phyloP scores from a whole-genome alignment of 2,797 vertebrate species.

The Sebastes hubbsi region DNA sequence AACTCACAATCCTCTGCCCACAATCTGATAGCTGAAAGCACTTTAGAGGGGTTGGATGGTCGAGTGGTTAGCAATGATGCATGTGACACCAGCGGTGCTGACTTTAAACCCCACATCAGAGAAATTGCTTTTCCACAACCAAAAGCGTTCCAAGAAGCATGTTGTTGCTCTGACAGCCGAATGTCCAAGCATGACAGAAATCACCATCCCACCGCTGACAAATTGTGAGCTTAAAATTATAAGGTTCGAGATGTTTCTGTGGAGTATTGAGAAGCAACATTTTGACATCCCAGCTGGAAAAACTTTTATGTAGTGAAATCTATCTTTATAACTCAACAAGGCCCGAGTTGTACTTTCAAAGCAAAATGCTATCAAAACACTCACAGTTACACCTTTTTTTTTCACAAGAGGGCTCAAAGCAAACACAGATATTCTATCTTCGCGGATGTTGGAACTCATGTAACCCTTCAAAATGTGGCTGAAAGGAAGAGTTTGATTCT shows the following conservation, averaged over 20 bases:
- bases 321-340: conserved; percentile 7
- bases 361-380: not conserved
- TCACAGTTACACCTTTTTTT: not conserved
- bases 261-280: conserved; percentile 15
- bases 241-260: not conserved
- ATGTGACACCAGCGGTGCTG: conserved; percentile 64
- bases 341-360: not conserved
- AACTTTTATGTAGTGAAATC: conserved; percentile 19
- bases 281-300: conserved; percentile 32
- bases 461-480: not conserved
- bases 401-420: not conserved
- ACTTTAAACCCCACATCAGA: conserved; percentile 58
- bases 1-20: conserved; percentile 47
- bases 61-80: conserved; percentile 66
- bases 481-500: not conserved
- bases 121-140: conserved; percentile 62
- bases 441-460: not conserved
- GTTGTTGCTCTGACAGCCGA: conserved; percentile 34
- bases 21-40: conserved; percentile 59
- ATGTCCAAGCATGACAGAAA: conserved; percentile 31
- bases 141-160: conserved; percentile 39
- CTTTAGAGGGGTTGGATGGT: conserved; percentile 58
- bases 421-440: not conserved
- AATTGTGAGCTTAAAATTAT: conserved; percentile 42
- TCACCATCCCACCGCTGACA: conserved; percentile 31